These are phyloP conservation scores for Xenopus borealis DNA, from an alignment of 2,113 vertebrate species.

Conservation along the genomic window DNA sequence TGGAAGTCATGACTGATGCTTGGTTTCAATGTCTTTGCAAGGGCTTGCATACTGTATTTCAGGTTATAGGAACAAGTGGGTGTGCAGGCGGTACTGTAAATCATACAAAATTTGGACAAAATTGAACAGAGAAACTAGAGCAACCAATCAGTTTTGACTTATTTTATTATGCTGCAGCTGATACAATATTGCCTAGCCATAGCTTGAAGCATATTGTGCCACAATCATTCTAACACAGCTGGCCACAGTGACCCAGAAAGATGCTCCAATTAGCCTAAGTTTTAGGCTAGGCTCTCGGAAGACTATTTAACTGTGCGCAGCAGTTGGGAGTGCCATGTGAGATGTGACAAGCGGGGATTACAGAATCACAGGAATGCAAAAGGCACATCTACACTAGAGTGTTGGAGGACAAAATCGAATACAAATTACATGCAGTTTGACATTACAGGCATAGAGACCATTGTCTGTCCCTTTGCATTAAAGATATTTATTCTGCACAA, in stretches of 20 bases:
- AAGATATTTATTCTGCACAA: slow-evolving; percentile 37
- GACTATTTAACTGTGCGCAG: slow-evolving; percentile 3
- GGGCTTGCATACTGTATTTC: no score
- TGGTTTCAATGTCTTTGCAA: no score
- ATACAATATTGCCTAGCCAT: no score
- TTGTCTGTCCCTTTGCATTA: slow-evolving; percentile 32
- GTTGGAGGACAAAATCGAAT: slow-evolving; percentile 18
- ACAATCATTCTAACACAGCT: not conserved
- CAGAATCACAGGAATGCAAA: slow-evolving; percentile 13
- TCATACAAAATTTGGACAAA: no score
- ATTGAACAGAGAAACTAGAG: no score
- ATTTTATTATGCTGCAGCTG: no score
- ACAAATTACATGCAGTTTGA: slow-evolving; percentile 32
- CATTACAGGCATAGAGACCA: slow-evolving; percentile 18
- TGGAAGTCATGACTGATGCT: no score
- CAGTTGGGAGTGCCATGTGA: not conserved
- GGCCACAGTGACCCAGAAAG: slow-evolving; percentile 27
- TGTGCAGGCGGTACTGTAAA: no score
- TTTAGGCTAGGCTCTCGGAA: slow-evolving; percentile 14
- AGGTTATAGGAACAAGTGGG: no score
- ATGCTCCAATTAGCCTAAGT: slow-evolving; percentile 24
- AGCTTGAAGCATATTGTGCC: no score
- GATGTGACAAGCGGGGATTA: slow-evolving; percentile 2
- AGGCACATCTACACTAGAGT: not conserved
- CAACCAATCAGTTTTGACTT: no score